phyloP scores from a whole-genome alignment of 2,113 vertebrate genomes.

The Aviceda subcristata region DNA sequence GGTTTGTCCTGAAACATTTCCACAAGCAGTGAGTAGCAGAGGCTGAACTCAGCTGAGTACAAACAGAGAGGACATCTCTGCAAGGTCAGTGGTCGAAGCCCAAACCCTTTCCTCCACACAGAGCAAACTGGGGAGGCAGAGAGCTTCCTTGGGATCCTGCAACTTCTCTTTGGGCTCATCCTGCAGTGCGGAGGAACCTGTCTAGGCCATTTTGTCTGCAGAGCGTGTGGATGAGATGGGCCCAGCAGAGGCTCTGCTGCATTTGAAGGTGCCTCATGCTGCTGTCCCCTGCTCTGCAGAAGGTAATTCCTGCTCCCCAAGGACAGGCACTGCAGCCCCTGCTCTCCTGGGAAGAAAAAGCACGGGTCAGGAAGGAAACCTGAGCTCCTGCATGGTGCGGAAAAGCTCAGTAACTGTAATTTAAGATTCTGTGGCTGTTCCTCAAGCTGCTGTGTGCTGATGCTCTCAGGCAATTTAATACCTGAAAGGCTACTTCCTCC shows the following conservation, averaged over 20 bases:
- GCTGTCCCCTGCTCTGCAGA: not conserved
- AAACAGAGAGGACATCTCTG: not conserved
- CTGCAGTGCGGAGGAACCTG: not conserved
- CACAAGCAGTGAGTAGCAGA: not conserved
- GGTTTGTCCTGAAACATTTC: not conserved
- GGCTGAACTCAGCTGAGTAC: not conserved
- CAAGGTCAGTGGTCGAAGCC: not conserved
- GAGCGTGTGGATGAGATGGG: not conserved
- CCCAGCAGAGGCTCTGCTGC: not conserved
- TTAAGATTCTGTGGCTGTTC: constrained; percentile 35
- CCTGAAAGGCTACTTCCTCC: constrained; percentile 9
- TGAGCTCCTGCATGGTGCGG: not conserved
- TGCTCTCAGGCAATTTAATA: constrained; percentile 20
- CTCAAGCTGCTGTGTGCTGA: constrained; percentile 8
- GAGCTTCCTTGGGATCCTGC: not conserved
- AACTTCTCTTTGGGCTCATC: not conserved
- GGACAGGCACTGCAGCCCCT: not conserved
- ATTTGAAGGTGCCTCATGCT: not conserved
- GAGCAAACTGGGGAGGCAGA: not conserved
- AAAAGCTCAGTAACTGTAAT: constrained; percentile 28
- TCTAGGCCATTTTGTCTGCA: not conserved
- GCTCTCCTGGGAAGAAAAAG: not conserved
- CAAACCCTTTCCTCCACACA: not conserved
- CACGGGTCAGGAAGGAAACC: constrained; percentile 1
- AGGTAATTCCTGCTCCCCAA: not conserved